Conservation (phyloP, 2,113 vertebrate species). For the Xiphophorus hellerii region DNA sequence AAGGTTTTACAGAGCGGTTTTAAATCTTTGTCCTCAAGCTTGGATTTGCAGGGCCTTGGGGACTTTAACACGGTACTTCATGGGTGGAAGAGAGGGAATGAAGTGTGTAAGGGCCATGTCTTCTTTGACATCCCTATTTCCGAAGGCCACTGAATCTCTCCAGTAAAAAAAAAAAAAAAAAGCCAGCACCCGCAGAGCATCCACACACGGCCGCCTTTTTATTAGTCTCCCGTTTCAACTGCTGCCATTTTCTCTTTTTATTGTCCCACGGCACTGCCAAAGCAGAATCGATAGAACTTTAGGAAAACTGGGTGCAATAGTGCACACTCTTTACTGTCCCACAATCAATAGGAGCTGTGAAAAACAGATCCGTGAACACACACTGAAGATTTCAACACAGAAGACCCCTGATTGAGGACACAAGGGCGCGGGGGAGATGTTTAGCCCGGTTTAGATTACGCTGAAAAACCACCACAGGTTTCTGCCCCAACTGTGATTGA, state of each 20-base stretch:
- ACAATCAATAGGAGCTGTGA: constrained; percentile 62
- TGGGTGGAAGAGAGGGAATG: constrained; percentile 46
- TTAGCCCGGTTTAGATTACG: constrained; percentile 48
- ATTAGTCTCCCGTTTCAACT: constrained; percentile 40
- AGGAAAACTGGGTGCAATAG: constrained; percentile 68
- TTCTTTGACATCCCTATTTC: constrained; percentile 62
- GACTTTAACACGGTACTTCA: constrained; percentile 43
- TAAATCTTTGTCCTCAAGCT: constrained; percentile 41
- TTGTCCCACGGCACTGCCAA: constrained; percentile 61
- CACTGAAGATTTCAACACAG: constrained; percentile 21
- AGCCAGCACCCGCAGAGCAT: constrained; percentile 23
- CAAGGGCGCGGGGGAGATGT: constrained; percentile 39
- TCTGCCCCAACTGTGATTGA: constrained; percentile 61
- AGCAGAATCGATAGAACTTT: constrained; percentile 71
- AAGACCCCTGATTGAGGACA: constrained; percentile 31
- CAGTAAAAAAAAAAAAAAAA: constrained; percentile 23
- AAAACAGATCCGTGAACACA: constrained; percentile 54
- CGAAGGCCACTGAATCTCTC: constrained; percentile 40
- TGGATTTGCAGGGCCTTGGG: constrained; percentile 41
- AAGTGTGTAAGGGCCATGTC: constrained; percentile 57
- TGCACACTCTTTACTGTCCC: constrained; percentile 65
- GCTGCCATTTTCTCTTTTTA: constrained; percentile 37
- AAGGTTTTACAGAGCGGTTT: constrained; percentile 38
- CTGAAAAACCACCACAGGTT: constrained; percentile 46
- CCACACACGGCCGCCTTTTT: constrained; percentile 54